Conservation (phyloP, 1,140 invertebrate species). For the Drosophila guanche region DNA sequence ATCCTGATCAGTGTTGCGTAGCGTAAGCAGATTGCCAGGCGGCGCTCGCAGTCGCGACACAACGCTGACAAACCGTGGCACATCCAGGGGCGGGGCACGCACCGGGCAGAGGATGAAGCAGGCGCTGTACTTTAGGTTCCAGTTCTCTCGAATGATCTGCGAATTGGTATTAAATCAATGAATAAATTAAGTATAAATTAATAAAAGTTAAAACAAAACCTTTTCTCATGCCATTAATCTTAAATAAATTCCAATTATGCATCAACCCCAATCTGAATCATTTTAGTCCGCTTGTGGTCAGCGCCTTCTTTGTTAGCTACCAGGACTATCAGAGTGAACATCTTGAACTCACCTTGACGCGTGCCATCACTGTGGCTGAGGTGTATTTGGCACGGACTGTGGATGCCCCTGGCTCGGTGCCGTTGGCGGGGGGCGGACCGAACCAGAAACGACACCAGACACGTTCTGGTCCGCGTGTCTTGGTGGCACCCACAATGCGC, state of each 20-base stretch:
- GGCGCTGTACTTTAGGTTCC: constrained; percentile 96
- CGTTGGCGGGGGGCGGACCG: constrained; percentile 69
- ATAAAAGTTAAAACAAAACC: background rate
- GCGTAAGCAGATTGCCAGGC: constrained; percentile 87
- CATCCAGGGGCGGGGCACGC: constrained; percentile 85
- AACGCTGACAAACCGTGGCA: constrained; percentile 88
- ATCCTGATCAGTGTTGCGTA: constrained; percentile 85
- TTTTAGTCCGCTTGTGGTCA: no score
- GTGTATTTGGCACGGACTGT: constrained; percentile 79
- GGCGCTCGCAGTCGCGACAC: constrained; percentile 85
- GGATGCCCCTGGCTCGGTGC: constrained; percentile 38
- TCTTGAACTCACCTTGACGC: constrained; percentile 88
- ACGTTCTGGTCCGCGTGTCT: constrained; percentile 91
- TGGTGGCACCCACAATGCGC: constrained; percentile 93
- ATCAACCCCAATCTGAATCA: no score
- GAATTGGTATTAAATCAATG: no score
- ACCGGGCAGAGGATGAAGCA: constrained; percentile 94
- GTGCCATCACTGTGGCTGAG: constrained; percentile 89
- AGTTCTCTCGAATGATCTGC: constrained; percentile 94
- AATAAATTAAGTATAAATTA: background rate
- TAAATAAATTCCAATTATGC: no score
- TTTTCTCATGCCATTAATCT: no score
- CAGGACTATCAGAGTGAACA: no score
- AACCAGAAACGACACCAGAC: constrained; percentile 95
- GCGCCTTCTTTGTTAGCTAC: no score